Base-by-base conservation (phyloP, 2,113 vertebrate species). In the Oncorhynchus mykiss region DNA sequence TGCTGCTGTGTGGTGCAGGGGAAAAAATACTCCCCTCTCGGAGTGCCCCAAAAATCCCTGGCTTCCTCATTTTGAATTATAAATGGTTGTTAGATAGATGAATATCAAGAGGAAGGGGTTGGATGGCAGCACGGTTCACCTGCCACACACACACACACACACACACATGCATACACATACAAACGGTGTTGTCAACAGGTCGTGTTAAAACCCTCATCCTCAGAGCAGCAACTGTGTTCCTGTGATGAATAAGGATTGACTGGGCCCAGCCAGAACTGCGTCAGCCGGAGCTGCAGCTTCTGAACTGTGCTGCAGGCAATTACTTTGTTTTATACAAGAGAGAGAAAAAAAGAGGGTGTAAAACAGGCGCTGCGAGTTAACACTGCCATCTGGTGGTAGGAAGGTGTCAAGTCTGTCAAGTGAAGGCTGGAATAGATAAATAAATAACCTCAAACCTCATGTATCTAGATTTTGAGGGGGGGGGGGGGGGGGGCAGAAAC, bases 281-380 rank as follows among this genome's bases (percentile, higher is more conserved):
- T 92, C 91, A 92, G 89, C 89, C 82, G 70, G 87, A 87, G 86
- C 78, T 66, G 80, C 76, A 88, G 90, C 89, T 88, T 93, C 88
- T 92, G 91, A 91, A 91, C 88, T 92, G 88, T 88, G 91, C 92
- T 88, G 89, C 90, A 89, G 91, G 90, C 91, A 93, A 91, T 93
- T 93, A 92, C 91, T 94, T 92, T 93, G 91, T 91, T 92, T 93
- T 87, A 89, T 69, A 81, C 82, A 83, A 83, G 65, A 25, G 70
- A 60, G 49, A 60, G 76, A 66, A 72, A 67, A 67, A 60, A 34
- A 48, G 34, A 39, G 22, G 20, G 48, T 64, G 34, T 13, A 48
- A 73, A 72, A 72, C 34, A 71, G 2, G 64, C 85, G 82, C 4
- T 73, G 81, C 72, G 66, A 74, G 85, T 81, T 90, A 81, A 92